phyloP scores from a whole-genome alignment of 2,113 vertebrate genomes.

The Hippopotamus amphibius region DNA sequence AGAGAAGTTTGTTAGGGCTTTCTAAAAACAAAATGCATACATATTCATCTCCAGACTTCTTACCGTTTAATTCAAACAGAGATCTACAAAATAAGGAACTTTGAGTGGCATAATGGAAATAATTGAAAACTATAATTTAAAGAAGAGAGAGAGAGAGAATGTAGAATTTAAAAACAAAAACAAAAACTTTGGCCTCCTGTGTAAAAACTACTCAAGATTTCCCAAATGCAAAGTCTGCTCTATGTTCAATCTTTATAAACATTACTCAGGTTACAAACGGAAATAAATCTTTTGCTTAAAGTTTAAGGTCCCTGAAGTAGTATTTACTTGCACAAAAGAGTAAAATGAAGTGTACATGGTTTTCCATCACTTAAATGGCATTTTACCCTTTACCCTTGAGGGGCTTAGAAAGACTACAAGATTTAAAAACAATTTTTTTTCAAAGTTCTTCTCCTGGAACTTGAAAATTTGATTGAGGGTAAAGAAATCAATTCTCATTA shows the following conservation, averaged over 20 bases:
- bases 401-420: background rate
- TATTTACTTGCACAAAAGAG: slow-evolving; percentile 45
- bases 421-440: slow-evolving; percentile 52
- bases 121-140: slow-evolving; percentile 47
- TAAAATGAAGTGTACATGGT: background rate
- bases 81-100: slow-evolving; percentile 54
- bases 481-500: slow-evolving; percentile 69
- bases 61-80: slow-evolving; percentile 58
- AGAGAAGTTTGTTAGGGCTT: slow-evolving; percentile 50
- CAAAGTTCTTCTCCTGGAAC: slow-evolving; percentile 4
- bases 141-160: background rate
- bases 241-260: slow-evolving; percentile 33
- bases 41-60: slow-evolving; percentile 78
- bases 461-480: background rate
- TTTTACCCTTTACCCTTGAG: background rate
- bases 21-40: slow-evolving; percentile 79
- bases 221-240: background rate
- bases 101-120: slow-evolving; percentile 43
- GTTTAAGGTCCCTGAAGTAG: slow-evolving; percentile 23
- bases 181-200: background rate
- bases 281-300: background rate
- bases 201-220: slow-evolving; percentile 32
- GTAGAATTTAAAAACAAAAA: background rate
- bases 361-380: slow-evolving; percentile 49
- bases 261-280: slow-evolving; percentile 21